Base-by-base conservation (phyloP, 2,888 invertebrate genomes). In the Callosobruchus maculatus region DNA sequence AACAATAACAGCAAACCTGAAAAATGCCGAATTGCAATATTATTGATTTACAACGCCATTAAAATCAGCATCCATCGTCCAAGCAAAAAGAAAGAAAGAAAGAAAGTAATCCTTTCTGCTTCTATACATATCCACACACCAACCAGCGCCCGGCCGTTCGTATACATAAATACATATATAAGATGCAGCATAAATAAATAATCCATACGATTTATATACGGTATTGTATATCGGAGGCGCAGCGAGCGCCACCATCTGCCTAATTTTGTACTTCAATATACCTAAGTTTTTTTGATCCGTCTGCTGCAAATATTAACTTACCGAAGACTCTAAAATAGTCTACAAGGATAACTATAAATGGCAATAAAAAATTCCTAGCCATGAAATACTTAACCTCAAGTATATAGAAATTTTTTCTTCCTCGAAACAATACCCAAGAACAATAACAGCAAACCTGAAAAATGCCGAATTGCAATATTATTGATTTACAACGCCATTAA, bases 151-250 rank as follows among this genome's bases (percentile, higher is more conserved):
- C 49, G 49, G 1, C 49, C 49, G 49, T 49, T 49, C 49, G 49
- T 68, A 68, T 68, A 68, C 85, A 86, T 86, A 86, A 86, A 87
- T 87, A 86, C 86, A 87, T 87, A 87, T 83, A 86, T 87, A 86
- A 86, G 84, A 85, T 85, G 85, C 83, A 83, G 86, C 87, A 87
- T 87, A 87, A 87, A 88, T 88, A 87, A 87, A 87, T 88, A 87
- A 87, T 88, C 87, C 86, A 87, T 87, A 87, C 86, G 86, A n/a
- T n/a, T n/a, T n/a, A n/a, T n/a, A n/a, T n/a, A n/a, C n/a, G n/a
- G n/a, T n/a, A n/a, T n/a, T n/a, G n/a, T n/a, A n/a, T n/a, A n/a
- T n/a, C n/a, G 86, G 84, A 79, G 81, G 78, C 80, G 74, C 79
- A 68, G 74, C 79, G 78, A 74, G 73, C 71, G 66, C 69, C 73